Evolutionary conservation across 2,113 vertebrate genomes (phyloP), one percentile per base, ranked within the genome.

Genomic region (Cyprinodon tularosa): DNA sequence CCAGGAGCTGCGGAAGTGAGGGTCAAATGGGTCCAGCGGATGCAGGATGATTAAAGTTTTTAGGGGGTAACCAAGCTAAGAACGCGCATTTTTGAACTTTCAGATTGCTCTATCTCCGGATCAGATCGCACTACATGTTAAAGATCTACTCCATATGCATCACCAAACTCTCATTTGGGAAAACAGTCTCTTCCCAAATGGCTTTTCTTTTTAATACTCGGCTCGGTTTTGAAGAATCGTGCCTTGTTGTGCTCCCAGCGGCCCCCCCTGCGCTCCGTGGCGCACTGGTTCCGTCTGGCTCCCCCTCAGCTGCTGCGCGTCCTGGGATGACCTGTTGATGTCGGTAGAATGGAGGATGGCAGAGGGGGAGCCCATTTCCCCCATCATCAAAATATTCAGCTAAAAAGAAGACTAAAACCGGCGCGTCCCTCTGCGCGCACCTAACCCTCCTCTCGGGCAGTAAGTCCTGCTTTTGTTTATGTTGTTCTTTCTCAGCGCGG

Each of bases 251-350:
- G 89, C 82, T 67, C 83, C 82, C 81, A 36, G 42, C 40, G 17
- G 12, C 59, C 22, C 10, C 67, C 77, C 86, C 86, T 80, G 85
- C 76, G 71, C 90, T 78, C 87, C 63, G 85, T 88, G 88, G 87
- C 88, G 91, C 92, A 90, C 92, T 91, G 93, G 93, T 95, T 94
- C 88, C 86, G 92, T 94, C 93, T 93, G 93, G 93, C 94, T 94
- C 92, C 90, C 92, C 91, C 92, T 93, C 92, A 88, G 93, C 90
- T 89, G 92, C 93, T 93, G 93, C 92, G 87, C 94, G 94, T 95
- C 94, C 94, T 90, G 94, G 93, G 94, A 94, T 95, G 94, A 95
- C 94, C 94, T 95, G 94, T 94, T 95, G 95, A 93, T 95, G 95
- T 94, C 93, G 92, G 89, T 91, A 90, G 92, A 94, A 92, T 93